Conservation (phyloP, 2,888 invertebrate genomes). For the Leptopterna dolabrata region DNA sequence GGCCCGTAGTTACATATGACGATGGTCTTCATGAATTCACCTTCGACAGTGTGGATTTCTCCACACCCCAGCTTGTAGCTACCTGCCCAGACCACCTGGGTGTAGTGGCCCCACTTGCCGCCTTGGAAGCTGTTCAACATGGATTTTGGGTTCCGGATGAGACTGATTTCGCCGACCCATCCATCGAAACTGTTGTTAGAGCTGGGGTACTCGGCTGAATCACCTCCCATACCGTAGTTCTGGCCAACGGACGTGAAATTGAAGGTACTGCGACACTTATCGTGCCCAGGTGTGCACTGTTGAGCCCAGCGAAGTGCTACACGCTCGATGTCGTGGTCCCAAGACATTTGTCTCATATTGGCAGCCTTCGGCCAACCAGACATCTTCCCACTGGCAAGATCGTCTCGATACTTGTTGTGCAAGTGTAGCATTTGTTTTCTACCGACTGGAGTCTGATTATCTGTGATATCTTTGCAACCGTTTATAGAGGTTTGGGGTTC, state of each 20-base stretch:
- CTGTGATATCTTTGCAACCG: background rate
- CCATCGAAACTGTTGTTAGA: background rate
- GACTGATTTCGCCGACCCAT: slow-evolving; percentile 25
- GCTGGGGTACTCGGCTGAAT: background rate
- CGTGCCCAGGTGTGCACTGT: background rate
- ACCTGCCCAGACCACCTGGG: slow-evolving; percentile 40
- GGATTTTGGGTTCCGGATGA: background rate
- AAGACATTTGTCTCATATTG: slow-evolving; percentile 39
- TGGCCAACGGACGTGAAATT: background rate
- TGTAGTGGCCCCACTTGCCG: background rate
- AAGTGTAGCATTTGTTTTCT: background rate
- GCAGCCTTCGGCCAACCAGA: background rate
- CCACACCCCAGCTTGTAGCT: slow-evolving; percentile 34
- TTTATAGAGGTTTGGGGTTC: too few species aligned
- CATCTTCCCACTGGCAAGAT: background rate
- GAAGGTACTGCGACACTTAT: slow-evolving; percentile 10
- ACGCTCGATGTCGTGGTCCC: background rate
- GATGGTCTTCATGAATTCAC: background rate
- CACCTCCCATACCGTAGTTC: background rate
- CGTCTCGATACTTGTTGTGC: background rate
- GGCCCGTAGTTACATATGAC: slow-evolving; percentile 52
- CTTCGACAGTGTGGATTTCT: background rate
- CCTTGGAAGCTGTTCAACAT: background rate
- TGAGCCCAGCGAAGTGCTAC: slow-evolving; percentile 40
- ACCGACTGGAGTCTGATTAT: background rate